phyloP scores from a whole-genome alignment of 2,797 vertebrate species.

The Bradypodion ventrale region DNA sequence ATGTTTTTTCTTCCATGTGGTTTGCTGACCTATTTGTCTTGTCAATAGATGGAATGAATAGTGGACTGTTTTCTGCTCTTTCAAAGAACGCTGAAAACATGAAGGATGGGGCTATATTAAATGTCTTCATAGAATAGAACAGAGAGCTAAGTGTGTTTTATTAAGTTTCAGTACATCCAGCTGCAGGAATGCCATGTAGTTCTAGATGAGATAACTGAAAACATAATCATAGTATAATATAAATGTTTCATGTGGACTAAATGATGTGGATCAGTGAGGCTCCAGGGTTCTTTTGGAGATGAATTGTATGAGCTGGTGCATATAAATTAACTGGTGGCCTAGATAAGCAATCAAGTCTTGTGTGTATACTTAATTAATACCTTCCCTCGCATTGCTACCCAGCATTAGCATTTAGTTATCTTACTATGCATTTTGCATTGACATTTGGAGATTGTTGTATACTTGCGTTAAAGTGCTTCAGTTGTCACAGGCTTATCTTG shows the following conservation, averaged over 20 bases:
- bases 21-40: background rate
- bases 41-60: background rate
- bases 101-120: background rate
- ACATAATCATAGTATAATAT: background rate
- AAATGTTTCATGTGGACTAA: background rate
- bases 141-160: background rate
- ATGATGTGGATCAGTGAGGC: background rate
- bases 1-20: background rate
- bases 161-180: background rate
- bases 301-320: background rate
- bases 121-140: background rate
- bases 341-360: background rate
- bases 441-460: background rate
- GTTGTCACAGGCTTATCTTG: conserved; percentile 1
- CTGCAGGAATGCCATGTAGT: background rate
- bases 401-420: background rate
- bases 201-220: background rate
- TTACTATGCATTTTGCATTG: background rate
- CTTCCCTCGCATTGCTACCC: background rate
- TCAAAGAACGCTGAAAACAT: background rate
- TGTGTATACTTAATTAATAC: background rate
- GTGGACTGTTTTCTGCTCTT: background rate
- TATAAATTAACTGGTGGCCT: background rate
- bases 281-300: background rate
- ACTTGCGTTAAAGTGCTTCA: background rate